A percentile compares a stretch with the other conserved stretches of the same genome.
phyloP scores from a whole-genome alignment of 2,888 invertebrate genomes.

The Drosophila kokeensis region DNA sequence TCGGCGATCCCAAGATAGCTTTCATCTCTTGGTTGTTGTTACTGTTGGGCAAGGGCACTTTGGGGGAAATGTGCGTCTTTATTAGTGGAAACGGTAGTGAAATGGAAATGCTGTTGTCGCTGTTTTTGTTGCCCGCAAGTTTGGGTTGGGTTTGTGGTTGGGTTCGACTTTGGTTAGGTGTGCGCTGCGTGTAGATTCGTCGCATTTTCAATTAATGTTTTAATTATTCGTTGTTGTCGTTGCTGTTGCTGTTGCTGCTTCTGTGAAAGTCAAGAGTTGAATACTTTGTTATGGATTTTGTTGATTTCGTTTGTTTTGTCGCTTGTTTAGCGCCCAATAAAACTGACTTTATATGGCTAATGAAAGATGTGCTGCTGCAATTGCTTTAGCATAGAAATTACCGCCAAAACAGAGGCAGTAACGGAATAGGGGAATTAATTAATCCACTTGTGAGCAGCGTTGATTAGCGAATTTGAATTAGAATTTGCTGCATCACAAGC shows the following conservation, averaged over 20 bases:
- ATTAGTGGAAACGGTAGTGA: slow-evolving; percentile 42
- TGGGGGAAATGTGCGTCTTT: slow-evolving; percentile 41
- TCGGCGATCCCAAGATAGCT: neutral
- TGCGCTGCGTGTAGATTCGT: slow-evolving; percentile 12
- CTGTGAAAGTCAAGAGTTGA: slow-evolving; percentile 32
- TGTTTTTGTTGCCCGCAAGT: slow-evolving; percentile 3
- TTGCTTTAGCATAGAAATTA: neutral
- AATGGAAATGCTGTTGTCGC: slow-evolving; percentile 33
- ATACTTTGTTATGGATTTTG: slow-evolving; percentile 1
- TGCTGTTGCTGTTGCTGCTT: neutral
- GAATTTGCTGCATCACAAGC: slow-evolving; percentile 4
- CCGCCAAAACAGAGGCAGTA: neutral
- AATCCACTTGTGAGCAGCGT: neutral
- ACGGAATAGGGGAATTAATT: neutral
- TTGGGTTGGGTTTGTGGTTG: slow-evolving; percentile 2
- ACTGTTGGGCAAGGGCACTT: slow-evolving; percentile 9
- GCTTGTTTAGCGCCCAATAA: slow-evolving; percentile 18
- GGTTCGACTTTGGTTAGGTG: slow-evolving; percentile 13
- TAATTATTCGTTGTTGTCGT: slow-evolving; percentile 47
- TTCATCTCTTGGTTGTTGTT: neutral
- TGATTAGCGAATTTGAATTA: slow-evolving; percentile 13
- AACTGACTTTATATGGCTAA: slow-evolving; percentile 15
- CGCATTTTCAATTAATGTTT: slow-evolving; percentile 55
- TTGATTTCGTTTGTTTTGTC: slow-evolving; percentile 13
- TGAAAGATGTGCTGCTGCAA: slow-evolving; percentile 10